Evolutionary conservation across 2,113 vertebrate genomes (phyloP).

Genomic region (Gopherus flavomarginatus): DNA sequence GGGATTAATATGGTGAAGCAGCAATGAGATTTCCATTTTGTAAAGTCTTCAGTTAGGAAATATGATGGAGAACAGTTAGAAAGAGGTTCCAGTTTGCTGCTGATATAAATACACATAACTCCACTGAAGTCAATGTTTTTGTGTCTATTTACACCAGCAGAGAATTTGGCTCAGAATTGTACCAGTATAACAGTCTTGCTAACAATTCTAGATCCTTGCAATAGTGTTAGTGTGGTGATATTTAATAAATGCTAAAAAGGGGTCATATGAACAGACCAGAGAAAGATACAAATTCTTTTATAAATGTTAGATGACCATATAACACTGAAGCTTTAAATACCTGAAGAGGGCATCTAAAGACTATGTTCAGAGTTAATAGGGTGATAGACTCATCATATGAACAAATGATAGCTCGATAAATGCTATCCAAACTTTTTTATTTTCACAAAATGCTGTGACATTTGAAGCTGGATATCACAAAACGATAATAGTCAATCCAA

Average conservation of each 20-base stretch:
- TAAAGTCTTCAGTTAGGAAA: background rate
- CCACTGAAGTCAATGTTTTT: background rate
- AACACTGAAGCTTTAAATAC: background rate
- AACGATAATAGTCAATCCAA: background rate
- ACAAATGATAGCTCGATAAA: background rate
- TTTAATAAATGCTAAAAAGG: background rate
- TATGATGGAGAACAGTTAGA: background rate
- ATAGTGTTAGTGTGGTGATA: background rate
- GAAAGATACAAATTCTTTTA: background rate
- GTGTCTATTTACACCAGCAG: background rate
- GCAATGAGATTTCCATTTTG: background rate
- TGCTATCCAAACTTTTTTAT: background rate
- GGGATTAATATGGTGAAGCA: background rate
- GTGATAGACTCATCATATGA: background rate
- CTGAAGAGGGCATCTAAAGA: background rate
- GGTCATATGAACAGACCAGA: background rate
- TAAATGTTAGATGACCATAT: constrained; percentile 6
- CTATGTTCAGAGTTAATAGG: background rate
- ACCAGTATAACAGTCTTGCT: background rate
- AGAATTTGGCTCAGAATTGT: background rate
- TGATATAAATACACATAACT: background rate
- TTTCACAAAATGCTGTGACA: background rate
- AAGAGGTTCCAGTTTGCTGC: background rate
- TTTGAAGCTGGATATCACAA: background rate
- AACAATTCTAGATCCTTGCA: background rate